Base-by-base conservation (phyloP, 2,797 vertebrate genomes). In the Danio jaintianensis region DNA sequence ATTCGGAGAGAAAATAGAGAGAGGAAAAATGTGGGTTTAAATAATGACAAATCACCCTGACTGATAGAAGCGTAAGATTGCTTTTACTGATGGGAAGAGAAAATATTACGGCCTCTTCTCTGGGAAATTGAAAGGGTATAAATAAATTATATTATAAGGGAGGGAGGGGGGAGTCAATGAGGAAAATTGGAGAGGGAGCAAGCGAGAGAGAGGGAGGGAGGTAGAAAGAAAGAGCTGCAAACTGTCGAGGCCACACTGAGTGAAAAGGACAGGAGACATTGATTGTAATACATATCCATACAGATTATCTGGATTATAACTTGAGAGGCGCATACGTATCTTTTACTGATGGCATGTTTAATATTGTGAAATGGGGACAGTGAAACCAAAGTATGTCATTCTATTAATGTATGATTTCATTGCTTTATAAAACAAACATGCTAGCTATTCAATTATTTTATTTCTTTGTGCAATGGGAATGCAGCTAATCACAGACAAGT, bases 131-230 rank as follows among this genome's bases (percentile, higher is more conserved):
- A 87, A 85, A 83, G 81, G 78, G 82, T 83, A 85, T 85, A 87
- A 85, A 87, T 87, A 87, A 87, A 87, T 87, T 85, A 87, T 85
- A 83, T 84, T 85, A 83, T 63, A 81, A 82, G n/a, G 43, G 72
- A 80, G 71, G 82, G 68, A 56, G 82, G 82, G 80, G 76, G 74
- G 71, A 79, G 82, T 75, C 76, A 81, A 72, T 69, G 52, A 70
- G 43, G 66, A 75, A 71, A 63, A 82, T 71, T 78, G 74, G 84
- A 80, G 69, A 50, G 63, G 76, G 77, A 69, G 69, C 52, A 69
- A 62, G 80, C 62, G 63, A 56, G 73, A 82, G 62, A 68, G 9
- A 45, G 63, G 73, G 75, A 83, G 52, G 62, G 29, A 70, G 4
- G 42, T 18, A 68, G 68, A 76, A 59, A 74, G 83, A 64, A 61